Conservation (phyloP, 2,888 invertebrate genomes). For the Parthenolecanium corni region DNA sequence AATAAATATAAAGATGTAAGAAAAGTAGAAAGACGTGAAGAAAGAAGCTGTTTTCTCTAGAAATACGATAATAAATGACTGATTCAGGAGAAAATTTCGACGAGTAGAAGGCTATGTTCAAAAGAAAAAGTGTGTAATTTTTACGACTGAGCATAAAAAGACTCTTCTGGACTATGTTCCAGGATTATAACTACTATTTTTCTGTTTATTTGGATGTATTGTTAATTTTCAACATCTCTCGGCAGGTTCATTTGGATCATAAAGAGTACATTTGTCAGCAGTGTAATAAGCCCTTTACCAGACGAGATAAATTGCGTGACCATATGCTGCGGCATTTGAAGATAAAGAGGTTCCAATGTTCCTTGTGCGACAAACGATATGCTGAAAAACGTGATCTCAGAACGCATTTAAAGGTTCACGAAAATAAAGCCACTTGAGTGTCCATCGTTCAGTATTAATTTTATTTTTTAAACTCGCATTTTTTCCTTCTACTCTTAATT, state of each 20-base stretch:
- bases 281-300: conserved; percentile 35
- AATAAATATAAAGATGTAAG: too few species aligned
- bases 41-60: too few species aligned
- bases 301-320: conserved; percentile 33
- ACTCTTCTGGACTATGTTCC: neutral
- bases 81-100: too few species aligned
- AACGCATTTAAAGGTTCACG: conserved; percentile 33
- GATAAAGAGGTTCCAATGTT: conserved; percentile 33
- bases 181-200: neutral
- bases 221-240: neutral
- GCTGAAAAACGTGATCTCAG: conserved; percentile 34
- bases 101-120: too few species aligned
- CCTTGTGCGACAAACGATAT: conserved; percentile 31
- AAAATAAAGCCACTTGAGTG: neutral
- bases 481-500: too few species aligned
- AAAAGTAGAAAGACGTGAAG: too few species aligned
- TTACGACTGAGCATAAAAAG: too few species aligned
- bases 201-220: neutral
- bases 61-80: too few species aligned
- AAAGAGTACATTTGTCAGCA: conserved; percentile 35
- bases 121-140: too few species aligned
- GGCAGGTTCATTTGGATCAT: conserved; percentile 34
- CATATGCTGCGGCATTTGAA: conserved; percentile 33
- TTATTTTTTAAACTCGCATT: too few species aligned
- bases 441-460: too few species aligned